phyloP scores from a whole-genome alignment of 2,797 vertebrate species.

The Sebastiscus tertius region DNA sequence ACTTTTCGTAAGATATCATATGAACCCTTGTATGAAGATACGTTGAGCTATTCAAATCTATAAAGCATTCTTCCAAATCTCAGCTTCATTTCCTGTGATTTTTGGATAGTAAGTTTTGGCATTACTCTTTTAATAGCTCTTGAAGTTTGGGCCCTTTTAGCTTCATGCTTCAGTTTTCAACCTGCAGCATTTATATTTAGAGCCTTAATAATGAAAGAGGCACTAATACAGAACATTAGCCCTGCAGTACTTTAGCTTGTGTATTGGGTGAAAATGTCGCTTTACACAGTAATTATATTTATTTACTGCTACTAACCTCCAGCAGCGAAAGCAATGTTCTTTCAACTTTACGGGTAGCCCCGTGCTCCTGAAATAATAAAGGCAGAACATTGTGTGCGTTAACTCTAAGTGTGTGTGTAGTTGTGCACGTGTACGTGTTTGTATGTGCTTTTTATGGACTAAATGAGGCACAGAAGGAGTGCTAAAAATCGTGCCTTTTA shows the following conservation, averaged over 20 bases:
- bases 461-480: constrained; percentile 34
- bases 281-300: constrained; percentile 44
- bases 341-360: background rate
- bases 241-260: background rate
- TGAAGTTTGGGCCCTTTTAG: background rate
- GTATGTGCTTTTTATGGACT: constrained; percentile 18
- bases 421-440: background rate
- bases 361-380: constrained; percentile 24
- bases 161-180: constrained; percentile 12
- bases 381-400: background rate
- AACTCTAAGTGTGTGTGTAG: background rate
- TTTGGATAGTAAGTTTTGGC: background rate
- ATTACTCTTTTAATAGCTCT: background rate
- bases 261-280: background rate
- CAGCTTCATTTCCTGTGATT: background rate
- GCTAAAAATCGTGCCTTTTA: constrained; percentile 13
- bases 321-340: constrained; percentile 22
- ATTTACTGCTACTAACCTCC: constrained; percentile 37
- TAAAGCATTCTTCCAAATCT: background rate
- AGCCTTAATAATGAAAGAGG: constrained; percentile 10
- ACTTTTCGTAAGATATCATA: background rate
- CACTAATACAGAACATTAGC: constrained; percentile 6
- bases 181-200: constrained; percentile 12
- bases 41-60: background rate
- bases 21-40: background rate